Conservation (phyloP, 2,888 invertebrate species). For the Eudasyphora cyanicolor region DNA sequence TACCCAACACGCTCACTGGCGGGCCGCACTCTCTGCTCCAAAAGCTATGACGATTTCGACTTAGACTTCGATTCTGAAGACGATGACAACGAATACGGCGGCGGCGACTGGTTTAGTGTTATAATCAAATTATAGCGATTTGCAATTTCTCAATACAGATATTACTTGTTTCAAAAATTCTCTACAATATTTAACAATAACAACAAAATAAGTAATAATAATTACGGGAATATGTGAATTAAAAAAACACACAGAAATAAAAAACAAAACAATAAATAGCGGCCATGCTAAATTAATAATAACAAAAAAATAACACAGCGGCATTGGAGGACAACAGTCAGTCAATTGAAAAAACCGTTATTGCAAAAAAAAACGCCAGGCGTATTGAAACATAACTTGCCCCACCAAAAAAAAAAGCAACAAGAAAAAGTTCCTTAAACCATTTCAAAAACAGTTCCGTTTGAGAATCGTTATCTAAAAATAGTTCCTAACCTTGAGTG, state of each 20-base stretch:
- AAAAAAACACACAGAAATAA: neutral
- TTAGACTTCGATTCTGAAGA: too few relatives aligned
- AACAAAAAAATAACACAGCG: neutral
- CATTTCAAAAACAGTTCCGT: neutral
- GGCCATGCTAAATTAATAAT: too few relatives aligned
- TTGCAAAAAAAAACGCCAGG: neutral
- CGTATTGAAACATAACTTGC: constrained; percentile 4
- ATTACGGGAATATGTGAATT: constrained; percentile 28
- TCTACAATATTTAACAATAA: constrained; percentile 18
- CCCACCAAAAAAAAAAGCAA: neutral
- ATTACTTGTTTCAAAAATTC: constrained; percentile 20
- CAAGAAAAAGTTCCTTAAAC: neutral
- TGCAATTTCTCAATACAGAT: too few relatives aligned
- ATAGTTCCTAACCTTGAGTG: neutral
- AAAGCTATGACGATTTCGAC: neutral
- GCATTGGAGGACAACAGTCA: neutral
- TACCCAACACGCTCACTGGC: neutral
- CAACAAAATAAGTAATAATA: neutral
- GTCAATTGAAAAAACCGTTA: too few relatives aligned
- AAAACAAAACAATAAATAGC: neutral
- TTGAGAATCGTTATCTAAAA: too few relatives aligned
- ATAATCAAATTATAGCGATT: too few relatives aligned
- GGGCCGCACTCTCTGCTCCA: neutral
- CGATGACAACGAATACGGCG: too few relatives aligned
- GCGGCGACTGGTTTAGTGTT: neutral